Conservation (phyloP, 2,113 vertebrate species). For the Cariama cristata region DNA sequence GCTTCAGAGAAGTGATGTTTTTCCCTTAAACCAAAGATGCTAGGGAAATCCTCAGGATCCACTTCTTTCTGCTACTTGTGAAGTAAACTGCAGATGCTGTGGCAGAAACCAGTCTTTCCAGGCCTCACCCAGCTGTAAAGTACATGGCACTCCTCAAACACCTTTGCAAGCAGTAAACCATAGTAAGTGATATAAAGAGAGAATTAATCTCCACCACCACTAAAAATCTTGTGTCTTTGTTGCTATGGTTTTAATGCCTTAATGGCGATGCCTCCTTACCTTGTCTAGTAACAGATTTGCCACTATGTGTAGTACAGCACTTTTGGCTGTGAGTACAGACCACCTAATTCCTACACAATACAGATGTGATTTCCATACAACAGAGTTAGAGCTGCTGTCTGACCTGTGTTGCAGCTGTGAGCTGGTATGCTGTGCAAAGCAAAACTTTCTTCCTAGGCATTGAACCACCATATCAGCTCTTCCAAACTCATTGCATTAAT, state of each 20-base stretch:
- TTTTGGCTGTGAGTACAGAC: not conserved
- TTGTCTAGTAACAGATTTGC: constrained; percentile 3
- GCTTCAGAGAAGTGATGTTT: not conserved
- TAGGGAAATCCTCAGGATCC: not conserved
- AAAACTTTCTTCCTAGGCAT: not conserved
- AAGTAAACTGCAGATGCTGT: not conserved
- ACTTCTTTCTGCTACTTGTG: not conserved
- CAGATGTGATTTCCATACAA: not conserved
- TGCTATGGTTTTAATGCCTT: not conserved
- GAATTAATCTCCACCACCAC: not conserved
- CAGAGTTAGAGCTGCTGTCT: not conserved
- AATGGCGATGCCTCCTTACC: not conserved
- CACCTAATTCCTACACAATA: not conserved
- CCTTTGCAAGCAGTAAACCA: not conserved
- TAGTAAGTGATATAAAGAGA: not conserved
- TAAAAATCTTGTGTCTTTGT: not conserved
- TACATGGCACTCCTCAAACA: not conserved
- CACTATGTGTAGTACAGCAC: not conserved
- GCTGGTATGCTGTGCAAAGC: not conserved
- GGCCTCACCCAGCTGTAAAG: not conserved
- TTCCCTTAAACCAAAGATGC: not conserved
- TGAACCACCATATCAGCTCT: not conserved
- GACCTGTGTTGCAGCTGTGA: not conserved
- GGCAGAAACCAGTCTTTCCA: not conserved
- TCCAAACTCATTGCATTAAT: not conserved